Conservation (phyloP, 2,113 vertebrate genomes). For the Dryoscopus gambensis region DNA sequence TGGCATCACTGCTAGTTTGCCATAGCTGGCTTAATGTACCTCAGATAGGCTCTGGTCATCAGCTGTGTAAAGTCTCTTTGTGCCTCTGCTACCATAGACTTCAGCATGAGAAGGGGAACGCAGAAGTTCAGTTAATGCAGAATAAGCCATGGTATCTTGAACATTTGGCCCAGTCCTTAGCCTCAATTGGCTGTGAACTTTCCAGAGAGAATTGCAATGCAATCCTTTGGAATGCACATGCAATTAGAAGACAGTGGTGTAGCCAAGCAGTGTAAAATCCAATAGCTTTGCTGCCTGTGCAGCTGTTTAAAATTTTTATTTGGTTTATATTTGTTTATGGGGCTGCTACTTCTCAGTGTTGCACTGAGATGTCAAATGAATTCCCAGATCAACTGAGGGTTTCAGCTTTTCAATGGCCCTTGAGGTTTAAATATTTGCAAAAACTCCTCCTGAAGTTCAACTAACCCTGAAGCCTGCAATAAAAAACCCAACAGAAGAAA, state of each 20-base stretch:
- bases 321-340: background rate
- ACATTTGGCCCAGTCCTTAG: background rate
- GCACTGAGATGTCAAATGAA: background rate
- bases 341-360: background rate
- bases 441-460: background rate
- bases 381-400: background rate
- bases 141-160: background rate
- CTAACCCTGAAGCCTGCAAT: background rate
- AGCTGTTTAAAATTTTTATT: background rate
- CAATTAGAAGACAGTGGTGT: fast-evolving
- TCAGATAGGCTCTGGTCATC: background rate
- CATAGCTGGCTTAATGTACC: background rate
- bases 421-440: background rate
- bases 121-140: background rate
- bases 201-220: background rate
- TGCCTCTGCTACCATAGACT: background rate
- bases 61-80: background rate
- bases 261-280: background rate
- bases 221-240: background rate
- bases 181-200: background rate
- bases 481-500: background rate
- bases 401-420: background rate
- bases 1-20: background rate
- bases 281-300: background rate
- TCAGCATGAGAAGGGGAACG: background rate